Conservation (phyloP, 2,888 invertebrate genomes). For the Diloba caeruleocephala region DNA sequence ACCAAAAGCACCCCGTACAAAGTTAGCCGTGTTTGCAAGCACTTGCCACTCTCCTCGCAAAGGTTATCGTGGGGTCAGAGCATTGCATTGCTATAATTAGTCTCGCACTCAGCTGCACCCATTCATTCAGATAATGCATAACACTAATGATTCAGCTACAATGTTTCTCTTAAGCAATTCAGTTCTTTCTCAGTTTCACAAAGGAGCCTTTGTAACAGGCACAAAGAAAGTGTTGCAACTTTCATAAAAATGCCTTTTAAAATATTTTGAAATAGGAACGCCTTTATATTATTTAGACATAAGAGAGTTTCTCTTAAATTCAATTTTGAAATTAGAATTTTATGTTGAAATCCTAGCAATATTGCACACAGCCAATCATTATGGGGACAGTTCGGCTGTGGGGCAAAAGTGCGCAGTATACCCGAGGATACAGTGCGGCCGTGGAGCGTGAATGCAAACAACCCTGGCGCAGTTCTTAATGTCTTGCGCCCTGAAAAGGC, state of each 20-base stretch:
- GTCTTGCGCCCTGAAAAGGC: too few species aligned
- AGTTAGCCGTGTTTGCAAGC: slow-evolving; percentile 34
- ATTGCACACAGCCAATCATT: too few species aligned
- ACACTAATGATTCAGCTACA: slow-evolving; percentile 50
- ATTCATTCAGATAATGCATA: slow-evolving; percentile 61
- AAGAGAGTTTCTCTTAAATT: too few species aligned
- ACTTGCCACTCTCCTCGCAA: slow-evolving; percentile 46
- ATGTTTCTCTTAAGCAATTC: slow-evolving; percentile 36
- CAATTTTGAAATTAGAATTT: too few species aligned
- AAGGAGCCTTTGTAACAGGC: slow-evolving; percentile 21
- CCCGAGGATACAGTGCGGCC: too few species aligned
- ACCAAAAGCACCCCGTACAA: slow-evolving; percentile 21
- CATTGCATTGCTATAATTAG: slow-evolving; percentile 74
- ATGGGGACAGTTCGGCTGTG: too few species aligned
- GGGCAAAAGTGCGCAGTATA: too few species aligned
- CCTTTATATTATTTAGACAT: too few species aligned
- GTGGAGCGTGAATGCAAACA: too few species aligned
- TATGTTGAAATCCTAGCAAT: too few species aligned
- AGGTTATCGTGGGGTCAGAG: slow-evolving; percentile 71
- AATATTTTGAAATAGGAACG: background rate
- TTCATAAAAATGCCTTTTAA: background rate
- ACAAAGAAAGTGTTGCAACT: slow-evolving; percentile 6
- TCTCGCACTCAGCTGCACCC: slow-evolving; percentile 61
- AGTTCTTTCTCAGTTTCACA: slow-evolving; percentile 17
- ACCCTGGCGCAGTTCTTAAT: too few species aligned